These are phyloP conservation scores for Leptodactylus fuscus DNA, from an alignment of 2,113 vertebrate species.

Conservation along the genomic window DNA sequence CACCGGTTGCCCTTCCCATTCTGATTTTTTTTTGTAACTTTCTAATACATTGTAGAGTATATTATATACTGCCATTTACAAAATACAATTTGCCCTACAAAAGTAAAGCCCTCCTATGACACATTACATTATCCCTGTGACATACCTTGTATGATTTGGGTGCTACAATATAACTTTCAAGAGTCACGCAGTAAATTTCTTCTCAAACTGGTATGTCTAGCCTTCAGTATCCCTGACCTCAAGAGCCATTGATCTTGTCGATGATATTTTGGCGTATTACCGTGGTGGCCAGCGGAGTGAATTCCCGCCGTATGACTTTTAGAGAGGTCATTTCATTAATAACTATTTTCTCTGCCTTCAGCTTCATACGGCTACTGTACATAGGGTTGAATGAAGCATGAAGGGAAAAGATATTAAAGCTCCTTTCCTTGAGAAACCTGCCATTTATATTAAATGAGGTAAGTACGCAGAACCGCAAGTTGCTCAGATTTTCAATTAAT, in stretches of 20 bases:
- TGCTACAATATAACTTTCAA: too few relatives aligned
- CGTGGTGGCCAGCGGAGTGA: slow-evolving; percentile 33
- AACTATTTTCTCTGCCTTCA: slow-evolving; percentile 46
- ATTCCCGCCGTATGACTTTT: background rate
- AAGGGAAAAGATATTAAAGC: slow-evolving; percentile 23
- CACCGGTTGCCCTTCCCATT: too few relatives aligned
- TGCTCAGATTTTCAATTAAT: background rate
- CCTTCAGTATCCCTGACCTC: slow-evolving; percentile 8
- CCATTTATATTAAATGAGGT: slow-evolving; percentile 7
- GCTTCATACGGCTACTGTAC: background rate
- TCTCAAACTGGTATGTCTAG: background rate
- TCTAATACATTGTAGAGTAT: too few relatives aligned
- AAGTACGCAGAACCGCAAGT: background rate
- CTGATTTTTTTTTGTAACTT: too few relatives aligned
- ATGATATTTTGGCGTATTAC: slow-evolving; percentile 33
- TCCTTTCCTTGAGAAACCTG: background rate
- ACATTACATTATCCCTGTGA: too few relatives aligned
- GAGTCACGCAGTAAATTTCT: background rate
- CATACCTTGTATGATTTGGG: too few relatives aligned
- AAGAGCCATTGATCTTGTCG: slow-evolving; percentile 40
- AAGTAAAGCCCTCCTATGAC: too few relatives aligned
- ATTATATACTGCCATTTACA: too few relatives aligned
- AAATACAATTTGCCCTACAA: too few relatives aligned
- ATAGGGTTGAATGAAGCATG: slow-evolving; percentile 21
- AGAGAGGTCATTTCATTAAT: slow-evolving; percentile 58